Conservation (phyloP, 2,888 invertebrate species). For the Hesperia comma region DNA sequence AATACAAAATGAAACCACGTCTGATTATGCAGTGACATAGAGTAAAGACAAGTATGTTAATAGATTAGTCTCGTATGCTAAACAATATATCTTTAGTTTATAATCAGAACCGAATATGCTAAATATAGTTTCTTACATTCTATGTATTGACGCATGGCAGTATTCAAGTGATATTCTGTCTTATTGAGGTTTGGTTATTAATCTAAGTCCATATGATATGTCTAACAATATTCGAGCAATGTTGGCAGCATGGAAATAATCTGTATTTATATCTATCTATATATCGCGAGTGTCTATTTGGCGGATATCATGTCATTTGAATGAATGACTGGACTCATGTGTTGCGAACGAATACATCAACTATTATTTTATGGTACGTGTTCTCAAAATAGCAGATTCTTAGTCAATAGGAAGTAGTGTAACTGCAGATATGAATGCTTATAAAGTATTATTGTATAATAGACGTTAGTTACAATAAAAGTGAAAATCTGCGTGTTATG, state of each 20-base stretch:
- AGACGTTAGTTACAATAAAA: too few species aligned
- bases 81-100: conserved; percentile 5
- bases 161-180: conserved; percentile 2
- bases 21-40: too few species aligned
- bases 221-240: conserved; percentile 15
- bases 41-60: neutral
- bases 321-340: neutral
- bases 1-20: too few species aligned
- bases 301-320: neutral
- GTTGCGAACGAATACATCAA: too few species aligned
- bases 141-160: conserved; percentile 15
- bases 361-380: too few species aligned
- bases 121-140: neutral
- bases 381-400: too few species aligned
- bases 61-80: conserved; percentile 11
- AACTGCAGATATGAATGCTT: too few species aligned
- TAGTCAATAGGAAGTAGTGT: too few species aligned
- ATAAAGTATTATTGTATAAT: too few species aligned
- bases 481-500: neutral
- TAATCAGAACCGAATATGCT: neutral
- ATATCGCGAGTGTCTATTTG: neutral
- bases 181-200: conserved; percentile 4
- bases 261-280: too few species aligned
- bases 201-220: conserved; percentile 14
- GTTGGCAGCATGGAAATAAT: conserved; percentile 4